Evolutionary conservation across 2,888 invertebrate species (phyloP).

Genomic region (Kuschelorhynchus macadamiae): DNA sequence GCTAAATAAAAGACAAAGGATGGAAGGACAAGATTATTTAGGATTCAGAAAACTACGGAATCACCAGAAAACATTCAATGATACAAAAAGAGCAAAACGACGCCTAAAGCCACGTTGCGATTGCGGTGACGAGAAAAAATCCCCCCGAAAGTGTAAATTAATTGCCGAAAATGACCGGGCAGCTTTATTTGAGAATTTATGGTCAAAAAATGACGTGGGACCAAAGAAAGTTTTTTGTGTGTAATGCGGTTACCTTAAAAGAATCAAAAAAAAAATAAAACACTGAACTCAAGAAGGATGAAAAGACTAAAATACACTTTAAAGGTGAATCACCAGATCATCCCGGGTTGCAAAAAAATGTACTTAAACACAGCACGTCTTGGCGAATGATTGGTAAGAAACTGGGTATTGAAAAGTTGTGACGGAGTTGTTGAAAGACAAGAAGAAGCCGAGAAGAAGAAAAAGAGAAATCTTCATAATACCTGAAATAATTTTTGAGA

Average conservation of each 20-base stretch:
- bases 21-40: slow-evolving; percentile 30
- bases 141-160: not conserved
- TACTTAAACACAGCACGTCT: slow-evolving; percentile 16
- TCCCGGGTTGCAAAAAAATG: slow-evolving; percentile 9
- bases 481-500: slow-evolving; percentile 12
- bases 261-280: slow-evolving; percentile 14
- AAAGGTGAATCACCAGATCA: not conserved
- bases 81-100: slow-evolving; percentile 15
- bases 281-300: not conserved
- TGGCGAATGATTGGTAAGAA: slow-evolving; percentile 17
- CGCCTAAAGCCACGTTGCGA: slow-evolving; percentile 23
- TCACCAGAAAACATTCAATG: slow-evolving; percentile 34
- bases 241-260: slow-evolving; percentile 18
- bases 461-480: not conserved
- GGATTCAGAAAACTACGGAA: slow-evolving; percentile 35
- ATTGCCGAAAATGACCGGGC: slow-evolving; percentile 21
- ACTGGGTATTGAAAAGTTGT: slow-evolving; percentile 8
- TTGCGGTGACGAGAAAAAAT: slow-evolving; percentile 16
- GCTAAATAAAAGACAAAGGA: slow-evolving; percentile 24
- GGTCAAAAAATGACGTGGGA: slow-evolving; percentile 36
- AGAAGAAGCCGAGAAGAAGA: not conserved
- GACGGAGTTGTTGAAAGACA: slow-evolving; percentile 5
- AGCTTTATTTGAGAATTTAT: slow-evolving; percentile 31
- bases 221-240: slow-evolving; percentile 41
- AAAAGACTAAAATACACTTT: slow-evolving; percentile 9